phyloP scores from a whole-genome alignment of 2,113 vertebrate species.

The Sakesphorus luctuosus region DNA sequence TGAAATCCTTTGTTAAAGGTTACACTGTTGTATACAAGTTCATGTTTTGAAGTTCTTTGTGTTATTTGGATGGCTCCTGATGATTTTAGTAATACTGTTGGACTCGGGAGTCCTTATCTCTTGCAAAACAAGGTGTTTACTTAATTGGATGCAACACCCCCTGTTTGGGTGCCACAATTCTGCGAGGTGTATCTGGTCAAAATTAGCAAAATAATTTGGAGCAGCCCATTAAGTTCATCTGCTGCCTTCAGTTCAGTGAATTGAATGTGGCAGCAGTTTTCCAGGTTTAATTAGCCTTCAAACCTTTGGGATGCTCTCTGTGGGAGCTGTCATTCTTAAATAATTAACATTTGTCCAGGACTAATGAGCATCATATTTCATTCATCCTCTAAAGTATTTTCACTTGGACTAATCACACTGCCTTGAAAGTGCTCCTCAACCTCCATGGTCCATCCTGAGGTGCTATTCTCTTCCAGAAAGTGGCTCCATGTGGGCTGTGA shows the following conservation, averaged over 20 bases:
- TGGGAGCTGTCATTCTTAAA: background rate
- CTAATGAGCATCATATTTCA: background rate
- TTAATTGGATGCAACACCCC: background rate
- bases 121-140: background rate
- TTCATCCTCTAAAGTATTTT: background rate
- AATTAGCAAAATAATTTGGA: background rate
- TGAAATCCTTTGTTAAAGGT: background rate
- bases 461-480: constrained; percentile 72
- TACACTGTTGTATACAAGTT: background rate
- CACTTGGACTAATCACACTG: background rate
- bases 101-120: background rate
- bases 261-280: background rate
- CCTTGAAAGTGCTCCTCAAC: background rate
- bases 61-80: background rate
- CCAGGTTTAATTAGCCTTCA: constrained; percentile 19
- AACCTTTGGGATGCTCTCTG: background rate
- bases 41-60: background rate
- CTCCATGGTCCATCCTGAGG: background rate
- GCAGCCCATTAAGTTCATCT: background rate
- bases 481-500: constrained; percentile 85
- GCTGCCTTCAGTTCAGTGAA: background rate
- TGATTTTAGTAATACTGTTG: background rate
- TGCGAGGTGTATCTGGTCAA: background rate
- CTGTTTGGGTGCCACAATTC: background rate
- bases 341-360: background rate